Base-by-base conservation (phyloP, 2,888 invertebrate genomes). In the Zhengitettix transpicula region DNA sequence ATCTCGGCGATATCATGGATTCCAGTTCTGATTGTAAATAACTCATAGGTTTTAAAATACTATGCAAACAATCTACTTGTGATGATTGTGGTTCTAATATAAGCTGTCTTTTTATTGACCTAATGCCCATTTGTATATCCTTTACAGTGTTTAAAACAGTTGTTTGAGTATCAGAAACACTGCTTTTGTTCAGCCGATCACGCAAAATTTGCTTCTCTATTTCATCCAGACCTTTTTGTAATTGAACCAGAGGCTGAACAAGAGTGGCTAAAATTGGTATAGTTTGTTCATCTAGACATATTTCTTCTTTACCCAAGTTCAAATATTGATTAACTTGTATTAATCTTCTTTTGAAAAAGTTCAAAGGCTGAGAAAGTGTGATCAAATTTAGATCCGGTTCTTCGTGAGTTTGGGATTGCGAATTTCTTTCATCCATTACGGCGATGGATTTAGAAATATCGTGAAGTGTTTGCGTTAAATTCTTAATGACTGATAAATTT, bases 101-200 rank as follows among this genome's bases (percentile, higher is more conserved):
- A 0, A 73, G 71, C 60, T 73, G 72, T 42, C 71, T 70, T 61
- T 74, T 73, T 2, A 71, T 73, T 65, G 74, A 72, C 1, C 73
- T 68, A 44, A 76, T 68, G 58, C 73, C 74, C 59, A 74, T 74
- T 63, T 76, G 75, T 0, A 76, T 65, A 64, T 74, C 74, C 65
- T 78, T 78, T 11, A 80, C 69, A 0, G 79, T 78, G 52, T 75
- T 74, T 52, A 47, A 14, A 47, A 47, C n/a, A 5, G 12, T n/a
- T n/a, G 47, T 47, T 47, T 47, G 12, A 12, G 12, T 47, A 47
- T 8, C 47, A 2, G 47, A n/a, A 3, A n/a, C n/a, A 47, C 12
- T n/a, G 14, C n/a, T 12, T 14, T 12, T 14, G n/a, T 12, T 14
- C 1, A 14, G 14, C 5, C 14, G 14, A 14, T 47, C 47, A 14